These are phyloP conservation scores for Varecia variegata DNA, from an alignment of 2,797 vertebrate species.

Conservation along the genomic window DNA sequence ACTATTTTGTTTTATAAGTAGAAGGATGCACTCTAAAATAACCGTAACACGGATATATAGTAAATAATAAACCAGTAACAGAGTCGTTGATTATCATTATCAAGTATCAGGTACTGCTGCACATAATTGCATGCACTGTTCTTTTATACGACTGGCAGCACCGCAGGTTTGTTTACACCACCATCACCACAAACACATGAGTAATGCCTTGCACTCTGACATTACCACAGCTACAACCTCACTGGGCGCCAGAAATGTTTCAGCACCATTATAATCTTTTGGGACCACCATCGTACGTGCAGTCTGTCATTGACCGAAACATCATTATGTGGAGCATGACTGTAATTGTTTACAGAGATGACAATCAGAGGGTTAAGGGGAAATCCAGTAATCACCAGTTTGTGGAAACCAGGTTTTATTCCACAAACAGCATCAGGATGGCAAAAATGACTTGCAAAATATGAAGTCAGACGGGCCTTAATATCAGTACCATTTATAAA, in stretches of 20 bases:
- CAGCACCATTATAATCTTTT: neutral
- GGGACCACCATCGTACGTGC: neutral
- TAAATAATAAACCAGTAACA: neutral
- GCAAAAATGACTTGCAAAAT: constrained; percentile 44
- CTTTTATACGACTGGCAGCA: neutral
- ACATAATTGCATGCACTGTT: neutral
- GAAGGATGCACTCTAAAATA: neutral
- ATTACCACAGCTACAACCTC: neutral
- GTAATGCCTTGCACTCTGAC: neutral
- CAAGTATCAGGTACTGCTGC: neutral
- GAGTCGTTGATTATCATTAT: neutral
- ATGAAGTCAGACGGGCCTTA: neutral
- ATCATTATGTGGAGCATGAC: neutral
- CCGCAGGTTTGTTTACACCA: neutral
- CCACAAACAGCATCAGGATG: neutral
- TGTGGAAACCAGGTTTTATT: constrained; percentile 34
- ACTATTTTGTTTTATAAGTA: neutral
- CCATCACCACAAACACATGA: neutral
- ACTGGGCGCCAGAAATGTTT: neutral
- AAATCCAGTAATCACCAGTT: constrained; percentile 1
- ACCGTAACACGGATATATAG: neutral
- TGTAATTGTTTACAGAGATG: neutral
- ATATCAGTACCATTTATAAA: constrained; percentile 10
- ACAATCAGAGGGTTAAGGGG: neutral
- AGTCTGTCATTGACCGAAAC: neutral